These are phyloP conservation scores for Ceramica pisi DNA, from an alignment of 2,888 invertebrate species.

Conservation along the genomic window DNA sequence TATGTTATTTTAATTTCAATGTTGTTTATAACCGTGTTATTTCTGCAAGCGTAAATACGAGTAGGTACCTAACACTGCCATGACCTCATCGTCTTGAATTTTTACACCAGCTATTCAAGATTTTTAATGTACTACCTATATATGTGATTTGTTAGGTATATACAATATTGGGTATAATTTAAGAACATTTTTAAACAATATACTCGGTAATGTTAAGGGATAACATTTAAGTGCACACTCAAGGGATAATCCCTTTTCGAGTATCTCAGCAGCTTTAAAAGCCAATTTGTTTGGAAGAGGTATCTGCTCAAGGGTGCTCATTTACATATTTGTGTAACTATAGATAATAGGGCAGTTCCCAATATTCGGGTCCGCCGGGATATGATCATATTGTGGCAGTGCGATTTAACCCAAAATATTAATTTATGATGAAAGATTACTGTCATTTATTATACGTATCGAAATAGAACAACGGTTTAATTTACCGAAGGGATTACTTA, in stretches of 20 bases:
- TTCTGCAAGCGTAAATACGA: slow-evolving; percentile 17
- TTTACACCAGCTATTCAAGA: slow-evolving; percentile 22
- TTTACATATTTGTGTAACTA: slow-evolving; percentile 62
- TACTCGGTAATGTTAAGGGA: slow-evolving; percentile 49
- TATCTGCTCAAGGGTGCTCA: slow-evolving; percentile 59
- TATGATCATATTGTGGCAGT: slow-evolving; percentile 46
- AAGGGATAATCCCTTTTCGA: slow-evolving; percentile 64
- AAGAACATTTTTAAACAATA: slow-evolving; percentile 50
- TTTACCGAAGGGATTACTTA: slow-evolving; percentile 22
- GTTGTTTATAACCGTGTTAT: slow-evolving; percentile 32
- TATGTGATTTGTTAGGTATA: neutral
- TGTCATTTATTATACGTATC: slow-evolving; percentile 47
- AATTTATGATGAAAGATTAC: slow-evolving; percentile 55
- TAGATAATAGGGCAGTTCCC: slow-evolving; percentile 56
- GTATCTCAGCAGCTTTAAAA: slow-evolving; percentile 66
- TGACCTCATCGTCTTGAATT: slow-evolving; percentile 56
- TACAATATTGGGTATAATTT: slow-evolving; percentile 28
- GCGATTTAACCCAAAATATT: slow-evolving; percentile 47
- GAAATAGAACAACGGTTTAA: slow-evolving; percentile 20
- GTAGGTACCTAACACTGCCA: slow-evolving; percentile 17
- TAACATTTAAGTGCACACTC: slow-evolving; percentile 65
- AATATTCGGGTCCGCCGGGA: slow-evolving; percentile 47
- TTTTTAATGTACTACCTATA: neutral
- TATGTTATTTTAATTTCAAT: slow-evolving; percentile 3
- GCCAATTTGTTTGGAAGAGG: slow-evolving; percentile 63